Evolutionary conservation across 2,113 vertebrate species (phyloP).

Genomic region (Geothlypis trichas): DNA sequence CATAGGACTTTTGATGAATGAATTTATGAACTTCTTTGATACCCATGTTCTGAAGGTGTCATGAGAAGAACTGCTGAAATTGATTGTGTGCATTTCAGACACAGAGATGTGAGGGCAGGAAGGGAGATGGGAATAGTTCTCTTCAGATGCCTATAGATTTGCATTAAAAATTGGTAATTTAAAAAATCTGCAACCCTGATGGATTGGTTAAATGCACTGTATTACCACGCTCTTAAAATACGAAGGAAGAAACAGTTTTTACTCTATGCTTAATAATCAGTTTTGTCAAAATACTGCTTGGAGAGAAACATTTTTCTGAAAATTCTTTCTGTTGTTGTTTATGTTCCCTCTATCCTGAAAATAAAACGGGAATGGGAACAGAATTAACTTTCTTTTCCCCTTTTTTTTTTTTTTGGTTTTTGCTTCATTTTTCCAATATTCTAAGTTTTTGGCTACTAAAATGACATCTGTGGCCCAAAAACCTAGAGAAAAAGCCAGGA

Average conservation of each 20-base stretch:
- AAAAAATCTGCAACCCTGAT: not conserved
- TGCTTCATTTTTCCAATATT: not conserved
- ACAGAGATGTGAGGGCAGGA: not conserved
- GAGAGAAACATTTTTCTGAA: not conserved
- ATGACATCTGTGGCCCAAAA: not conserved
- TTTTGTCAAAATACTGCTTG: not conserved
- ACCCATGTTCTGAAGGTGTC: not conserved
- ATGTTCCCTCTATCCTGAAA: not conserved
- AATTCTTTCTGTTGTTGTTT: not conserved
- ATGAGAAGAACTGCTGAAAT: not conserved
- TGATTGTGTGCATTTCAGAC: not conserved
- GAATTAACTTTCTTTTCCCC: accelerated
- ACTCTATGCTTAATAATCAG: not conserved
- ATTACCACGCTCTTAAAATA: not conserved
- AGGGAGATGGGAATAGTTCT: not conserved
- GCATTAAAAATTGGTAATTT: not conserved
- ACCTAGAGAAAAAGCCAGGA: not conserved
- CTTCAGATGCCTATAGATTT: not conserved
- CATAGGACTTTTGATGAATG: not conserved
- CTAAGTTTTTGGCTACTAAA: not conserved
- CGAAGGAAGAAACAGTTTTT: not conserved
- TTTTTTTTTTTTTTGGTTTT: not conserved
- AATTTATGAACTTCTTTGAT: not conserved
- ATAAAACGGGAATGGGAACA: not conserved
- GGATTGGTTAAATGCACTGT: not conserved